Conservation (phyloP, 2,797 vertebrate genomes). For the Artibeus jamaicensis region DNA sequence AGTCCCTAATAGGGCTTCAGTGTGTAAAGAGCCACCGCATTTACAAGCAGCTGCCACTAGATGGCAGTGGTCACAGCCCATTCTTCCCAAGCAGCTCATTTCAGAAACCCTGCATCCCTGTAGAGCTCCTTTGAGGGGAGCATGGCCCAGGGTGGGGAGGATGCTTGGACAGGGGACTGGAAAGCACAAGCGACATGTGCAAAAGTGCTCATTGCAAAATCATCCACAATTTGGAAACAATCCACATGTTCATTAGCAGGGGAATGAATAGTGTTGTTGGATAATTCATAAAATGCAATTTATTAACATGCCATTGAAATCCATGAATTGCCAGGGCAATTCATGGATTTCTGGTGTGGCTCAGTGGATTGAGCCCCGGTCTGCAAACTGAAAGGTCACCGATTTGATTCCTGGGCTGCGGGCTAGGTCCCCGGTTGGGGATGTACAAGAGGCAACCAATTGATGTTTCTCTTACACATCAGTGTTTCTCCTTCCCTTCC, state of each 20-base stretch:
- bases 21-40: neutral
- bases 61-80: neutral
- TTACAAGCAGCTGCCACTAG: slow-evolving; percentile 9
- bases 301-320: neutral
- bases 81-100: neutral
- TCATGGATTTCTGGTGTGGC: no score
- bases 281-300: neutral
- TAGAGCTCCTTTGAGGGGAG: neutral
- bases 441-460: neutral
- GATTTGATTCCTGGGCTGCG: neutral
- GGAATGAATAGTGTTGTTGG: neutral
- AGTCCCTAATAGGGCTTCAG: neutral
- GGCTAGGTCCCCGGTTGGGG: neutral
- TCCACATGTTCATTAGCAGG: neutral
- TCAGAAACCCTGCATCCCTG: neutral
- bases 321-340: neutral
- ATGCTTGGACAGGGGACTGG: fast-evolving
- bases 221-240: neutral
- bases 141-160: neutral
- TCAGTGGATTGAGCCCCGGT: neutral
- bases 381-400: neutral
- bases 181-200: neutral
- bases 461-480: neutral
- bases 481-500: neutral
- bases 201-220: neutral